Evolutionary conservation across 2,888 invertebrate genomes (phyloP).

Genomic region (Zygaena filipendulae): DNA sequence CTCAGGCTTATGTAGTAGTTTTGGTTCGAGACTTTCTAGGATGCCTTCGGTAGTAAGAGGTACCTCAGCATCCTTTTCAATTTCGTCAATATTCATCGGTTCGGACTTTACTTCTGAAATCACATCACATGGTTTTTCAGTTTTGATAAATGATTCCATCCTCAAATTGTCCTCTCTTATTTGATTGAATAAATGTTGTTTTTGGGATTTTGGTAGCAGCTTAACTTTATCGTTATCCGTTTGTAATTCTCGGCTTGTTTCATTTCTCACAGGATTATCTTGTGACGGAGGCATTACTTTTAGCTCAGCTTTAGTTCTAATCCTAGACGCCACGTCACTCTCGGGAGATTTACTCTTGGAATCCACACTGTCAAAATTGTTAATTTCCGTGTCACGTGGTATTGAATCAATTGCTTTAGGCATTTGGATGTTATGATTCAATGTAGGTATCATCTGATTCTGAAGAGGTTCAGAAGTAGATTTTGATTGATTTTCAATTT

Average conservation of each 20-base stretch:
- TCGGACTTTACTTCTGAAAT: slow-evolving; percentile 74
- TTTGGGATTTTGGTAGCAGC: slow-evolving; percentile 49
- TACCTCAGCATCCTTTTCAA: slow-evolving; percentile 68
- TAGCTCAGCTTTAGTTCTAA: slow-evolving; percentile 87
- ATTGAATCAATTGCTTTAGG: slow-evolving; percentile 77
- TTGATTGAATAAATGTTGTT: slow-evolving; percentile 57
- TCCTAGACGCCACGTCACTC: slow-evolving; percentile 74
- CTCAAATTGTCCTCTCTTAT: slow-evolving; percentile 52
- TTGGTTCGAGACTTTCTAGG: slow-evolving; percentile 27
- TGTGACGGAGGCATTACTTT: slow-evolving; percentile 70
- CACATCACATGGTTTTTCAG: slow-evolving; percentile 65
- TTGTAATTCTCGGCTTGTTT: slow-evolving; percentile 22
- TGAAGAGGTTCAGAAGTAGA: slow-evolving; percentile 21
- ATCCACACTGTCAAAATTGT: slow-evolving; percentile 34
- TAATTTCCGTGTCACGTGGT: slow-evolving; percentile 56
- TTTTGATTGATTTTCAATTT: slow-evolving; percentile 26
- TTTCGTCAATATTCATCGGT: slow-evolving; percentile 73
- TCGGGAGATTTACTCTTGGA: slow-evolving; percentile 48
- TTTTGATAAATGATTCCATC: slow-evolving; percentile 69
- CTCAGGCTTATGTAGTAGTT: slow-evolving; percentile 16
- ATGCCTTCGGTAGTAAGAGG: slow-evolving; percentile 45
- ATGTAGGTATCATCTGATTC: slow-evolving; percentile 24
- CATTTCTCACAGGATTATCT: slow-evolving; percentile 31
- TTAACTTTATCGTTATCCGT: slow-evolving; percentile 32
- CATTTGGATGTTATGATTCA: slow-evolving; percentile 69